These are phyloP conservation scores for Eilema griseolum DNA, from an alignment of 2,888 invertebrate species.

Conservation along the genomic window DNA sequence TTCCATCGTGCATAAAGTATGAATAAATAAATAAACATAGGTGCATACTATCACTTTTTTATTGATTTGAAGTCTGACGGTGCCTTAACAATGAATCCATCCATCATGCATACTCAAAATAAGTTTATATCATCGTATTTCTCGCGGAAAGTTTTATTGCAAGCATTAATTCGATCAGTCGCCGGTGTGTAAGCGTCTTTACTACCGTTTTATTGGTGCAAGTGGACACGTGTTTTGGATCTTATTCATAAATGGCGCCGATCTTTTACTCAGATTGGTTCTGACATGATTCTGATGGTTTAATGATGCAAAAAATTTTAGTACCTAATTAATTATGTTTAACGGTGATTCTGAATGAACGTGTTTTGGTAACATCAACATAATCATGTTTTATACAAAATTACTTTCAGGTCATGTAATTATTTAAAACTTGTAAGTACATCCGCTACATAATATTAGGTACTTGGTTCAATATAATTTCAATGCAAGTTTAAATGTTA, in stretches of 20 bases:
- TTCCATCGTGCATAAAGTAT: too few species aligned
- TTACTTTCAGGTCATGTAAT: not conserved
- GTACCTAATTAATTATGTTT: conserved; percentile 17
- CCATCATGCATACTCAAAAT: conserved; percentile 19
- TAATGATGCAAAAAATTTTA: conserved; percentile 10
- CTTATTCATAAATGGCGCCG: conserved; percentile 56
- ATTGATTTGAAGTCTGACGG: not conserved
- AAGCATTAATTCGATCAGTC: conserved; percentile 51
- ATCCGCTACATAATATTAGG: too few species aligned
- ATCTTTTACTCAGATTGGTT: conserved; percentile 36
- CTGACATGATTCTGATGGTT: not conserved
- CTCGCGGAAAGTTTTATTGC: conserved; percentile 51
- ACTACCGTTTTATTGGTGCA: conserved; percentile 57
- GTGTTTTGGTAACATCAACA: not conserved
- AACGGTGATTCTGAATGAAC: not conserved
- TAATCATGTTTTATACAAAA: not conserved
- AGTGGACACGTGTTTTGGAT: conserved; percentile 56
- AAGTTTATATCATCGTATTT: conserved; percentile 42
- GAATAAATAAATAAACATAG: too few species aligned
- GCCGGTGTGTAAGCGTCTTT: conserved; percentile 50
- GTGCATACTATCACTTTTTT: not conserved
- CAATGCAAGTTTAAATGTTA: too few species aligned
- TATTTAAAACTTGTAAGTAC: not conserved
- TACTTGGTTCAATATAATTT: too few species aligned
- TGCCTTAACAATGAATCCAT: conserved; percentile 1